phyloP scores from a whole-genome alignment of 2,113 vertebrate genomes.

The Mormyrus iriodes region DNA sequence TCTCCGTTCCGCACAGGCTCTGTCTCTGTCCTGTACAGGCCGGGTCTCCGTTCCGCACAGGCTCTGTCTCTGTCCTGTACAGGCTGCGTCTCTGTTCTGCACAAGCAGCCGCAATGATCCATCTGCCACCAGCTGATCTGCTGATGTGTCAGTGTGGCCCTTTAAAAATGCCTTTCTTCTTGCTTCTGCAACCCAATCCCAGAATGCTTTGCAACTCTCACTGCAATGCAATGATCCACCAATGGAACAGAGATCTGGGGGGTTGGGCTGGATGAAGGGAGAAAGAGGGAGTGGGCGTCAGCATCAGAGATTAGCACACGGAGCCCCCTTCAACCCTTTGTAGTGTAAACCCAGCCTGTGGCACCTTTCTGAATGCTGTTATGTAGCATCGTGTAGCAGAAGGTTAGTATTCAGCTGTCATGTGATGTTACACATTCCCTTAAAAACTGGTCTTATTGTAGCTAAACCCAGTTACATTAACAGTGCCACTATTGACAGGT shows the following conservation, averaged over 20 bases:
- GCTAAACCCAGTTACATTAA: not conserved
- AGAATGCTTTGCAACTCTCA: slow-evolving; percentile 71
- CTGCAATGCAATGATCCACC: slow-evolving; percentile 74
- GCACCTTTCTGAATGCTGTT: not conserved
- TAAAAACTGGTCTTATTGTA: not conserved
- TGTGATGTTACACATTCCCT: not conserved
- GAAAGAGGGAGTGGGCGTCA: not conserved
- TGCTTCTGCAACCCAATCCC: slow-evolving; percentile 77
- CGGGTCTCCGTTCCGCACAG: slow-evolving; percentile 19
- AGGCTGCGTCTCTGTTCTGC: slow-evolving; percentile 28
- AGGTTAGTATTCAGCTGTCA: not conserved
- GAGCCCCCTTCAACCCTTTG: not conserved
- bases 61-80: slow-evolving; percentile 21
- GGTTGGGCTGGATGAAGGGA: slow-evolving; percentile 39
- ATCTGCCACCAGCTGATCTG: slow-evolving; percentile 55
- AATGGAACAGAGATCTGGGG: slow-evolving; percentile 33
- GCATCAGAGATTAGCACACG: not conserved
- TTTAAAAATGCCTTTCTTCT: slow-evolving; percentile 66
- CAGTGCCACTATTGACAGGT: not conserved
- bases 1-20: not conserved
- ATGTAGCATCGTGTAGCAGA: not conserved
- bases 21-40: not conserved
- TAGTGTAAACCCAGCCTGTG: not conserved
- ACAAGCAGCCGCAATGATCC: not conserved
- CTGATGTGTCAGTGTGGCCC: slow-evolving; percentile 52